Evolutionary conservation across 2,888 invertebrate genomes (phyloP), one percentile per base, ranked within the genome.

Genomic region (Aporophyla lueneburgensis): DNA sequence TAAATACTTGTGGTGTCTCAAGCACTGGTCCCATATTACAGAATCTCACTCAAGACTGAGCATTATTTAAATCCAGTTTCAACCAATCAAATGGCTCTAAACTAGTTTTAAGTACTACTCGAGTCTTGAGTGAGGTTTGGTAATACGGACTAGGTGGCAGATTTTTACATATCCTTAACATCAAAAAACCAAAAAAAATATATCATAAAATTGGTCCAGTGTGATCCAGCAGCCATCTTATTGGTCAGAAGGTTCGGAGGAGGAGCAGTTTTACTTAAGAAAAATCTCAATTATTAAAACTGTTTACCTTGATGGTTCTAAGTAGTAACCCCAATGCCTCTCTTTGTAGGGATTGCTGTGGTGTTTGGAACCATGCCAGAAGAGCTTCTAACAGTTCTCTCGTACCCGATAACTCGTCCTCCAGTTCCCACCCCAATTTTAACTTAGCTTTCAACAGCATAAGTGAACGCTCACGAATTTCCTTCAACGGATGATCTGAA

Each of bases 301-400:
- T 19, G 4, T 71, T 89, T 94, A 97, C 98, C 94, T 97, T 97
- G 53, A 97, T 90, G 71, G 97, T 94, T 74, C 92, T 93, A 69
- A 97, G 92, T 65, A 98, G 94, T 76, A 98, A 94, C 72, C 97
- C 93, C 58, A 98, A 93, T 74, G 97, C 97, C 90, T 97, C 96
- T 78, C 95, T 94, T 88, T 97, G 97, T 74, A 97, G 92, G 0
- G 97, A 93, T 56, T 97, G 95, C 66, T 95, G 93, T 58, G 97
- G 95, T 74, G 95, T 96, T 67, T 97, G 91, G 91, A 98, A 97
- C 98, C 98, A 98, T 69, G 97, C 95, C 66, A 98, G 93, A 46
- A 98, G 92, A 80, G 97, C 97, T 69, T 96, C 93, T 40, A 98
- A 90, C 27, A 98, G 93, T 87, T 97, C 97, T 80, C 97, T 97